Evolutionary conservation across 2,797 vertebrate genomes (phyloP), one percentile per base, ranked within the genome.

Genomic region (Aldrovandia affinis): DNA sequence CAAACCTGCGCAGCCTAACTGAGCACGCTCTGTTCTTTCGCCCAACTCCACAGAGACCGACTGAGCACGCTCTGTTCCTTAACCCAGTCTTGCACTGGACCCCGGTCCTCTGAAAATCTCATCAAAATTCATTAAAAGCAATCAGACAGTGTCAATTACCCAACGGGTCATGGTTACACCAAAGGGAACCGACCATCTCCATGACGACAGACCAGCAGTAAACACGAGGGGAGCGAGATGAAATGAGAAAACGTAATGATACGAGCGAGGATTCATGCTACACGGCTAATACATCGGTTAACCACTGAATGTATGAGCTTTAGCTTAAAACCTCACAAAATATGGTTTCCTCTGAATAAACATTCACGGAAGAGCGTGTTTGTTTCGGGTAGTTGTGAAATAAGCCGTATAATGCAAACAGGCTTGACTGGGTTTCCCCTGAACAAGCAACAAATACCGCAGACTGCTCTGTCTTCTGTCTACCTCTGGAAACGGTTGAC

Each of bases 101-200:
- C 36, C 70, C 20, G 70, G 44, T 39, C 70, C 70, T 75, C 70
- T 75, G 36, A 75, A 44, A 75, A 75, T 9, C 65, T 75, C 70
- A 75, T 75, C 39, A 75, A n/a, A 44, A 39, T 8, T 42, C 18
- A 70, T 70, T 70, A 70, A 70, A 70, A 36, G 33, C 65, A 70
- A 70, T 39, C 65, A 70, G 3, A 20, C 65, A 39, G 65, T 36
- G 65, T 70, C 65, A 39, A 39, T 70, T 70, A 70, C 65, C 65
- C 65, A 70, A 36, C 65, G 14, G 65, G 30, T 70, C 65, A 70
- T 70, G 65, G 47, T 70, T 70, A 70, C 65, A 70, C 33, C 30
- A 25, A 25, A 44, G 39, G 36, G 70, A 75, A 44, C 39, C 39
- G 25, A 10, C 39, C 70, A 25, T 75, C 22, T 75, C 39, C 70